A percentile compares a stretch with the other conserved stretches of the same genome.
These are phyloP conservation scores for Tretioscincus oriximinensis DNA, from an alignment of 2,113 vertebrate species.

Conservation along the genomic window DNA sequence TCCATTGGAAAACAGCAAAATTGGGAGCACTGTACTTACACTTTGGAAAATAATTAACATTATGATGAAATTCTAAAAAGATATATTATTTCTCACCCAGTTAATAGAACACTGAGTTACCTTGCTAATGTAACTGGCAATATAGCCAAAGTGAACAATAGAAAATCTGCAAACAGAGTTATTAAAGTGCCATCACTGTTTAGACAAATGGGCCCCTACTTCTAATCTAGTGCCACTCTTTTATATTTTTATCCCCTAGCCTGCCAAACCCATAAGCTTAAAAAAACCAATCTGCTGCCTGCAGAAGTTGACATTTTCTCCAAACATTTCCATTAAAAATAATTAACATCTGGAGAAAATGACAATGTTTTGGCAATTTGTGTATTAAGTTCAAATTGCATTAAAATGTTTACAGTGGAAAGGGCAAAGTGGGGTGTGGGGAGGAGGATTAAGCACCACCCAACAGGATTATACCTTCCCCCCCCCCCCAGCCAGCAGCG, in stretches of 20 bases:
- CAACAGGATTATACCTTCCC: not conserved
- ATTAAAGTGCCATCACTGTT: not conserved
- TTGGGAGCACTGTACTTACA: not conserved
- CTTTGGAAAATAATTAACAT: not conserved
- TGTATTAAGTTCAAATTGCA: not conserved
- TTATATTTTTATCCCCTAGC: not conserved
- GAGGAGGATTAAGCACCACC: not conserved
- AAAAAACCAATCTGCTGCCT: not conserved
- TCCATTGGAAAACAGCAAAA: not conserved
- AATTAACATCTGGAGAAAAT: slow-evolving; percentile 30
- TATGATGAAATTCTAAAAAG: not conserved
- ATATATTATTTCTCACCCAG: not conserved
- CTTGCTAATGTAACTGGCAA: not conserved
- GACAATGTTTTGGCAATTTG: slow-evolving; percentile 3
- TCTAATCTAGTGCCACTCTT: not conserved
- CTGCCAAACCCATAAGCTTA: not conserved
- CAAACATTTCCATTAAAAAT: slow-evolving; percentile 22
- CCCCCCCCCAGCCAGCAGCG: not conserved
- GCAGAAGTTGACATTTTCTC: slow-evolving; percentile 5
- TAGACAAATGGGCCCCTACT: not conserved
- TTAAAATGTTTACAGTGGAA: slow-evolving; percentile 16
- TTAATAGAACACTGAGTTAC: not conserved
- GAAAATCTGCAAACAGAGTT: not conserved
- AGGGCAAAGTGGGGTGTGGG: not conserved
- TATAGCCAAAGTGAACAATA: not conserved